These are phyloP conservation scores for Pseudochaenichthys georgianus DNA, from an alignment of 2,797 vertebrate species.

Conservation along the genomic window DNA sequence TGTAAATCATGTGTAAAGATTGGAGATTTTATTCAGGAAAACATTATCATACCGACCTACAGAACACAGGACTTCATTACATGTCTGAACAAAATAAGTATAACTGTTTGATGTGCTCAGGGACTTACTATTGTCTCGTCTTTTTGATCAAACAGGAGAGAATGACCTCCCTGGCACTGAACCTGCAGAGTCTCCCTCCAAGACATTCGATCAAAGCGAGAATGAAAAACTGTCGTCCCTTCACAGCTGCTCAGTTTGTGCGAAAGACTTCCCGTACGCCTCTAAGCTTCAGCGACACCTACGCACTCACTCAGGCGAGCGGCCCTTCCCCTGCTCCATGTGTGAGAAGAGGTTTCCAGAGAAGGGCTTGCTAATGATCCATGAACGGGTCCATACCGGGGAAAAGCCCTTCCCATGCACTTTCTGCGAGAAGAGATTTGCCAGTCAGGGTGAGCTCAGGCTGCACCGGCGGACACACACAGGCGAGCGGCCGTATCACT, in stretches of 20 bases:
- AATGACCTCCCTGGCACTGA: slow-evolving; percentile 4
- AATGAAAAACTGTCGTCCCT: slow-evolving; percentile 63
- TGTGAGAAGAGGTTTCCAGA: slow-evolving; percentile 83
- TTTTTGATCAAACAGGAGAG: slow-evolving; percentile 52
- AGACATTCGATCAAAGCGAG: slow-evolving; percentile 55
- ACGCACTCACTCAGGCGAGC: slow-evolving; percentile 81
- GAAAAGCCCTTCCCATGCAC: slow-evolving; percentile 81
- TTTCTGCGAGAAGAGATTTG: slow-evolving; percentile 81
- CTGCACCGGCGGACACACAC: slow-evolving; percentile 81
- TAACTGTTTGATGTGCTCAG: background rate
- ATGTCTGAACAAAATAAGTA: background rate
- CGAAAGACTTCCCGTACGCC: slow-evolving; percentile 80
- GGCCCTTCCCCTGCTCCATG: slow-evolving; percentile 80
- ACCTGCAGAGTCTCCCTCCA: slow-evolving; percentile 42
- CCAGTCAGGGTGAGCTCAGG: slow-evolving; percentile 81
- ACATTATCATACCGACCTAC: background rate
- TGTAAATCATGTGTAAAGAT: background rate
- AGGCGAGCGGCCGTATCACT: slow-evolving; percentile 80
- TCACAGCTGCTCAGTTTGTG: slow-evolving; percentile 79
- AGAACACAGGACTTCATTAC: no score
- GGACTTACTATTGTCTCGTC: background rate
- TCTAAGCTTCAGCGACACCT: slow-evolving; percentile 82
- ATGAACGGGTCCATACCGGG: slow-evolving; percentile 79
- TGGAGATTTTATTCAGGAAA: no score
- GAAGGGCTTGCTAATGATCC: slow-evolving; percentile 82